Conservation (phyloP, 2,888 invertebrate genomes). For the Cistogaster globosa region DNA sequence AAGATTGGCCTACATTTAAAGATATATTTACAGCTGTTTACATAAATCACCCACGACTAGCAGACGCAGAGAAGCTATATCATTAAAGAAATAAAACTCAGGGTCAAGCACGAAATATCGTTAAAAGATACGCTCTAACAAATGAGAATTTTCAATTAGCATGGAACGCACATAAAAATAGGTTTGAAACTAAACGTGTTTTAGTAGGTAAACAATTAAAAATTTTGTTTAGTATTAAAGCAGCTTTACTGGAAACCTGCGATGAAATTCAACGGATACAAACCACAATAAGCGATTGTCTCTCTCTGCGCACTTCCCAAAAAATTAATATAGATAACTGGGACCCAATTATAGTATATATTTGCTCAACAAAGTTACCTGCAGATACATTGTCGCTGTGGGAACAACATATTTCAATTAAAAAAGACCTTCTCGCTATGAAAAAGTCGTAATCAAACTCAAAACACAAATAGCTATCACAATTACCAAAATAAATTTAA, state of each 20-base stretch:
- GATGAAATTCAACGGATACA: not conserved
- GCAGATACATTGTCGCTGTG: not conserved
- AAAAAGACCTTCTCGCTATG: not conserved
- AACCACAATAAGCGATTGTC: slow-evolving; percentile 3
- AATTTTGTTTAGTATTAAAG: no score
- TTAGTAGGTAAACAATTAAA: not conserved
- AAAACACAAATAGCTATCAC: no score
- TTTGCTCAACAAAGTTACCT: not conserved
- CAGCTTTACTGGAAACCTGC: not conserved
- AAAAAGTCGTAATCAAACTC: not conserved
- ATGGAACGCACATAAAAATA: not conserved
- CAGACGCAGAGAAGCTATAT: not conserved
- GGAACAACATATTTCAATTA: no score
- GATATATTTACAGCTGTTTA: no score
- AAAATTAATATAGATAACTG: slow-evolving; percentile 6
- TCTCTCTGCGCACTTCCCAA: not conserved
- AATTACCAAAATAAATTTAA: no score
- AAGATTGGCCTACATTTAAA: no score
- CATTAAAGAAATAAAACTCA: slow-evolving; percentile 5
- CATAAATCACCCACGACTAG: no score
- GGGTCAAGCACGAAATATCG: not conserved
- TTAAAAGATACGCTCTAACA: not conserved
- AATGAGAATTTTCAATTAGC: slow-evolving; percentile 8
- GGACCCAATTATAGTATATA: not conserved
- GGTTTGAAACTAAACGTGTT: not conserved